Evolutionary conservation across 2,888 invertebrate species (phyloP), one percentile per base, ranked within the genome.

Genomic region (Colostygia pectinataria): DNA sequence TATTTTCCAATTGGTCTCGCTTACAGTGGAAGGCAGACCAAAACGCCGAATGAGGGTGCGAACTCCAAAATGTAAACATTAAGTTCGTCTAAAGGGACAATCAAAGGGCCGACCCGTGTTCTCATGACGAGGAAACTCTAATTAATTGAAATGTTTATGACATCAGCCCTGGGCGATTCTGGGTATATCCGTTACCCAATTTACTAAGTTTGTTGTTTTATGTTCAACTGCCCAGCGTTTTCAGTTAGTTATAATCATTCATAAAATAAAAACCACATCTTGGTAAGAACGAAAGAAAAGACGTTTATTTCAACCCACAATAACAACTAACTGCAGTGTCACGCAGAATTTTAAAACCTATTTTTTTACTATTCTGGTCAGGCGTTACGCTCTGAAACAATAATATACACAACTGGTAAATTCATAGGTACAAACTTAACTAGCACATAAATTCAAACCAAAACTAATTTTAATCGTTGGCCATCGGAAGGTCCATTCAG

Each of bases 111-210:
- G 54, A 65, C 63, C 68, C 64, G 57, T 57, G 55, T 54, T 51
- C 67, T 65, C 50, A 59, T 63, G 62, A 68, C 68, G 66, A 68
- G 65, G 63, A 56, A 69, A 65, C 66, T 71, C 66, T 77, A 77
- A 79, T 79, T 79, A 80, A 79, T 77, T 75, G 69, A 72, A 77
- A 77, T 77, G 75, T 77, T 77, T 79, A 75, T 74, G 73, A 74
- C 74, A 69, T 63, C 60, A 67, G 62, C 68, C 68, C 59, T 52
- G 53, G 51, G 61, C 55, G 33, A 57, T 47, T 39, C 41, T 42
- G 48, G 52, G 54, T 64, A 63, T 63, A 66, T 65, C 59, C 62
- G 37, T 41, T 54, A 61, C 47, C 53, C 59, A 59, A 63, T 63
- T 59, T 41, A 37, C 48, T 53, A 54, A 61, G 44, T 52, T 39